Base-by-base conservation (phyloP, 2,113 vertebrate genomes). In the Aegotheles bennettii region DNA sequence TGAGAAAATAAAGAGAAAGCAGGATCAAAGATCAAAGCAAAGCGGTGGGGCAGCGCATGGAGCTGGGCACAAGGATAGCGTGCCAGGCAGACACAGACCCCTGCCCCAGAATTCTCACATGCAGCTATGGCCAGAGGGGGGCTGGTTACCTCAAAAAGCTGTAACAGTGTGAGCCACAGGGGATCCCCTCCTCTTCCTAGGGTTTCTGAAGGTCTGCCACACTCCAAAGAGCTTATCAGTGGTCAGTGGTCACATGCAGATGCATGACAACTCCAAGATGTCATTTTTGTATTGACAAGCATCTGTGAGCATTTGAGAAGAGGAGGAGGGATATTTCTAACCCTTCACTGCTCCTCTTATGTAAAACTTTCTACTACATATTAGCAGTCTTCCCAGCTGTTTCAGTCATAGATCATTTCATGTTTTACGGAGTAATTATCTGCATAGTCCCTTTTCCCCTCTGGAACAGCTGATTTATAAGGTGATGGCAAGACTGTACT, bases 1-100 rank as follows among this genome's bases (percentile, higher is more conserved):
- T 89, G 81, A 81, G 81, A 85, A 92, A 97, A 91, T 87, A 96
- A 85, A 89, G 90, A 90, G 79, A 89, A 89, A 65, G 70, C 28
- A 87, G 59, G 70, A 88, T 91, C 0, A 0, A 89, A 94, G 90
- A 84, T 92, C 92, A 92, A 94, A 89, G 81, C 47, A 36, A 84
- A 87, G 56, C 0, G 0, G 36, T 24, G 48, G 56, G 71, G 68
- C 70, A 94, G 71, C 7, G 3, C 45, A 61, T 3, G 47, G 60
- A 42, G 64, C 59, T 78, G 85, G 77, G 75, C 65, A 86, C 18
- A 47, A 38, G n/a, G 28, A 13, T 45, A 47, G 35, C 0, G 0
- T 63, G 47, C 43, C 43, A 81, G 59, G 59, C 75, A 73, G 43
- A 11, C 26, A 50, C 16, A 54, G 92, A 33, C n/a, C 45, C 60